Base-by-base conservation (phyloP, 2,888 invertebrate genomes). In the Ligdia adustata region DNA sequence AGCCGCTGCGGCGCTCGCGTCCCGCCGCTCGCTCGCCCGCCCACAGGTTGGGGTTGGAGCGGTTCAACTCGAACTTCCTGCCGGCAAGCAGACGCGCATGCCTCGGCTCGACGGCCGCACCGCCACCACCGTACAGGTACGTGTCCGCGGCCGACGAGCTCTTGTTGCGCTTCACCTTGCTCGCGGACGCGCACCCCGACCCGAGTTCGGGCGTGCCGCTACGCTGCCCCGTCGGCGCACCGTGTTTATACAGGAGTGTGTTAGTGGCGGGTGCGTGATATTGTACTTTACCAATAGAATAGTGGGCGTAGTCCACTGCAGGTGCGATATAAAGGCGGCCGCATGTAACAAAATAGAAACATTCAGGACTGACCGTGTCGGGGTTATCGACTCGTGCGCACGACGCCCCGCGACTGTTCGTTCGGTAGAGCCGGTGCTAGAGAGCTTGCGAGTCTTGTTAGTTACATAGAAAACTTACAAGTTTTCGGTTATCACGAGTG, bases 201-300 rank as follows among this genome's bases (percentile, higher is more conserved):
- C 67, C 60, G 52, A 69, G 72, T 40, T 87, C 89, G 44, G 86
- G 80, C 51, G 84, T 81, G 56, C 73, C 82, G 66, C 81, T 75
- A 64, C 85, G 75, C 63, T 76, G 81, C 52, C 69, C 74, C 64
- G 66, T 68, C 69, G 79, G 73, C 60, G 80, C 67, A 78, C 82
- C 85, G 69, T 83, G 77, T 75, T 82, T 84, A 79, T 75, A 82
- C 72, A 82, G 82, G 67, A 79, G 74, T 66, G 77, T 78, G 89
- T 90, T 90, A 90, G 90, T 87, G 68, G 86, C 84, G 83, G 84
- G 87, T 85, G 92, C 92, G 91, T 92, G 93, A 92, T 92, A 92
- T 90, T 91, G 93, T 92, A 93, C 93, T 86, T 93, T 93, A 92
- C 93, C 93, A 81, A 92, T 87, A 84, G 92, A 91, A 79, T 93